A percentile compares a stretch with the other conserved stretches of the same genome.
phyloP scores from a whole-genome alignment of 1,140 invertebrate species.

The Babylonia areolata region DNA sequence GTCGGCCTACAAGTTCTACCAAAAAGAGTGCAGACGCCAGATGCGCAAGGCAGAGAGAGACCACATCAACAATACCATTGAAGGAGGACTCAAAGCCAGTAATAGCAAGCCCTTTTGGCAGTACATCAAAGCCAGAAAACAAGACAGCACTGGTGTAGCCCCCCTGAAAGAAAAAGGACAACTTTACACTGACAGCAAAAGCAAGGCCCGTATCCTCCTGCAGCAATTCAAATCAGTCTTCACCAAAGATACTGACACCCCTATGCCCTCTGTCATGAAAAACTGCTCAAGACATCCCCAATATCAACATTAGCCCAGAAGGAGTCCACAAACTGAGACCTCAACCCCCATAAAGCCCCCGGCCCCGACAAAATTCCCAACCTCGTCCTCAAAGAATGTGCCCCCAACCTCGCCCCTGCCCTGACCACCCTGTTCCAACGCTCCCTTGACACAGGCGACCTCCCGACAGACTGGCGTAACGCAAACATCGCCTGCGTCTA shows the following conservation, averaged over 20 bases:
- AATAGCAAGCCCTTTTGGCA: slow-evolving; percentile 25
- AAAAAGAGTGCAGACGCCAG: slow-evolving; percentile 37
- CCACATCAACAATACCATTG: slow-evolving; percentile 40
- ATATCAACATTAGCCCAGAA: not conserved
- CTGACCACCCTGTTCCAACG: not conserved
- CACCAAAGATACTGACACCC: not conserved
- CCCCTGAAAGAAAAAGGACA: not conserved
- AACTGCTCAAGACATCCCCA: not conserved
- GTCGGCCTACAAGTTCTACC: slow-evolving; percentile 17
- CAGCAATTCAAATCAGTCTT: not conserved
- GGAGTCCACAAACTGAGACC: not conserved
- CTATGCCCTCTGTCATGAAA: not conserved
- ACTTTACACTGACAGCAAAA: not conserved
- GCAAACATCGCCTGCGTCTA: not conserved
- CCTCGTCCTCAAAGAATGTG: not conserved
- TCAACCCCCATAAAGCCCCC: not conserved
- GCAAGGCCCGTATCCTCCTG: not conserved
- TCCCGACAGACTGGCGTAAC: not conserved
- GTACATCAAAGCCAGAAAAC: slow-evolving; percentile 20
- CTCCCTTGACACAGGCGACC: not conserved
- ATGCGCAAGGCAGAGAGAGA: slow-evolving; percentile 33
- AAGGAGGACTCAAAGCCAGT: slow-evolving; percentile 14
- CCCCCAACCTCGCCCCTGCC: not conserved
- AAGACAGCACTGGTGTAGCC: not conserved
- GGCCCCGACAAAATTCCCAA: slow-evolving; percentile 17